A percentile compares a stretch with the other conserved stretches of the same genome.
Conservation (phyloP, 2,797 vertebrate genomes). For the Rhinoraja longicauda region DNA sequence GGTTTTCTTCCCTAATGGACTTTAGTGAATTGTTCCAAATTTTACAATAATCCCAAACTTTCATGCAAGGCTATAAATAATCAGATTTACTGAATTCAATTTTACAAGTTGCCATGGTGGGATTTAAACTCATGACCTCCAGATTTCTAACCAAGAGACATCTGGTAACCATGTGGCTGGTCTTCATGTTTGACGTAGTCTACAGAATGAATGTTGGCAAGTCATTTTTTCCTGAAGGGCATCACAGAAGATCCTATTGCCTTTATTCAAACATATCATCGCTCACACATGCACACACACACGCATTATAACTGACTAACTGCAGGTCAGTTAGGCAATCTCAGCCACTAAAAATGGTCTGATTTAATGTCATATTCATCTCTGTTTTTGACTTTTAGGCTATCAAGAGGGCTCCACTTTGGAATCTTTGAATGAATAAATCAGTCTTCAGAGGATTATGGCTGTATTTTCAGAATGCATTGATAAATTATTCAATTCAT, state of each 20-base stretch:
- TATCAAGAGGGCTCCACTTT: background rate
- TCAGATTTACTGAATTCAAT: slow-evolving; percentile 5
- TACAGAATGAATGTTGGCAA: slow-evolving; percentile 12
- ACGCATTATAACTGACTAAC: background rate
- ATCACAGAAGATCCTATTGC: background rate
- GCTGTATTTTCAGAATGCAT: background rate
- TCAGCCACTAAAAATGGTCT: background rate
- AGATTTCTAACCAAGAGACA: background rate
- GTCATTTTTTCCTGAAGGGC: background rate
- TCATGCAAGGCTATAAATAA: background rate
- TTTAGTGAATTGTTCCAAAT: background rate
- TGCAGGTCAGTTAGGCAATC: background rate
- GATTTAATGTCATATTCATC: background rate
- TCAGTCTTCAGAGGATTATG: background rate
- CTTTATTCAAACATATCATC: background rate
- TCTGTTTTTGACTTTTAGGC: background rate
- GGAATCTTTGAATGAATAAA: background rate
- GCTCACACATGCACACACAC: background rate
- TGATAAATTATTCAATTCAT: background rate
- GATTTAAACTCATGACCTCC: slow-evolving; percentile 10
- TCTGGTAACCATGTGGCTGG: slow-evolving; percentile 20
- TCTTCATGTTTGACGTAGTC: background rate
- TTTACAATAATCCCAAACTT: background rate
- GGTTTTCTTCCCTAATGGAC: background rate
- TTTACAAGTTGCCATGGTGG: background rate